Evolutionary conservation across 2,888 invertebrate species (phyloP).

Genomic region (Ptychoptera contaminata): DNA sequence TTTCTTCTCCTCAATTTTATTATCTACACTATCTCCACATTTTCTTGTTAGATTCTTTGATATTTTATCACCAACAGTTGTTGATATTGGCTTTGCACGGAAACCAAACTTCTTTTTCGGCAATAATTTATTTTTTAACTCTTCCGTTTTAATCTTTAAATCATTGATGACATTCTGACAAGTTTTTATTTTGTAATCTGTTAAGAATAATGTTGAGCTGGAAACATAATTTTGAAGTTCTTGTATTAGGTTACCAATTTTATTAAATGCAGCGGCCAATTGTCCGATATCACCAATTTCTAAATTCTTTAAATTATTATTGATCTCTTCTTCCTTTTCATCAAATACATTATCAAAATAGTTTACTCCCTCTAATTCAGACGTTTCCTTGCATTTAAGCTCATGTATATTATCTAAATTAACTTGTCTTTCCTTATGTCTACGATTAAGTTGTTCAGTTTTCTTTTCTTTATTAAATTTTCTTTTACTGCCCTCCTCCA

Average conservation of each 20-base stretch:
- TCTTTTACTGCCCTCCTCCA: slow-evolving; percentile 8
- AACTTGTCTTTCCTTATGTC: slow-evolving; percentile 28
- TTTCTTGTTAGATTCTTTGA: neutral
- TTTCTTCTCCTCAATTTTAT: slow-evolving; percentile 12
- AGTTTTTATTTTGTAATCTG: slow-evolving; percentile 64
- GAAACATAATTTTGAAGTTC: slow-evolving; percentile 64
- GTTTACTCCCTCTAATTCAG: slow-evolving; percentile 33
- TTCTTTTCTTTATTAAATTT: slow-evolving; percentile 18
- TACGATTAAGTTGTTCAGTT: slow-evolving; percentile 25
- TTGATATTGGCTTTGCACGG: slow-evolving; percentile 41
- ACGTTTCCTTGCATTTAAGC: slow-evolving; percentile 21
- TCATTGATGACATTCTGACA: slow-evolving; percentile 58
- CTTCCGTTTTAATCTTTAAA: slow-evolving; percentile 51
- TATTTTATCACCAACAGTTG: slow-evolving; percentile 20
- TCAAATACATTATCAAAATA: slow-evolving; percentile 55
- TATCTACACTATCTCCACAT: slow-evolving; percentile 16
- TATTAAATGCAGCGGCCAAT: slow-evolving; percentile 45
- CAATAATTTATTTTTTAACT: slow-evolving; percentile 52
- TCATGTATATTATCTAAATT: slow-evolving; percentile 25
- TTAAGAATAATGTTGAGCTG: slow-evolving; percentile 62
- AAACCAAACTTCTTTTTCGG: slow-evolving; percentile 83
- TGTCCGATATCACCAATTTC: slow-evolving; percentile 32
- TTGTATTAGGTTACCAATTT: slow-evolving; percentile 54
- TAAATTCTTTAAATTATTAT: slow-evolving; percentile 39
- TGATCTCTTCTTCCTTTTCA: slow-evolving; percentile 47